These are phyloP conservation scores for Dendrocopos noguchii DNA, from an alignment of 2,113 vertebrate genomes.

Conservation along the genomic window DNA sequence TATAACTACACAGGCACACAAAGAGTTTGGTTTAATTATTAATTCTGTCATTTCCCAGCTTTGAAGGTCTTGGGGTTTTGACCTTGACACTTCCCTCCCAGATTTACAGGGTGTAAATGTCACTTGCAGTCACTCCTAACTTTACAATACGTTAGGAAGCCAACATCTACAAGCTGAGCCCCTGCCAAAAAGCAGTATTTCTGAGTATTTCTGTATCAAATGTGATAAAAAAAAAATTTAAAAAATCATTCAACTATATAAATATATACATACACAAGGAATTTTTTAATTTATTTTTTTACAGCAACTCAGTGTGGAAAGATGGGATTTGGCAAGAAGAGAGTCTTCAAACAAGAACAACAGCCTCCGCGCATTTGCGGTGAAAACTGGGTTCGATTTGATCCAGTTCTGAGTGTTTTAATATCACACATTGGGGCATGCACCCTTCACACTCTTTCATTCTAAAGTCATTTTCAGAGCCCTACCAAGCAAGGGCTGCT, in stretches of 20 bases:
- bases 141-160: slow-evolving; percentile 40
- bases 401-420: slow-evolving; percentile 58
- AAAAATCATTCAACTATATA: slow-evolving; percentile 23
- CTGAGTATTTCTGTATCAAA: slow-evolving; percentile 66
- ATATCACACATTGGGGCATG: slow-evolving; percentile 52
- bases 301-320: slow-evolving; percentile 34
- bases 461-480: slow-evolving; percentile 45
- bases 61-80: not conserved
- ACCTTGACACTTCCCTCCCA: slow-evolving; percentile 25
- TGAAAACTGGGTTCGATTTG: slow-evolving; percentile 64
- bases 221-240: slow-evolving; percentile 35
- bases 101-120: slow-evolving; percentile 48
- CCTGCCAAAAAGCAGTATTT: slow-evolving; percentile 64
- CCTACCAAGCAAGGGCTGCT: slow-evolving; percentile 42
- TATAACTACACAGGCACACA: not conserved
- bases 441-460: slow-evolving; percentile 52
- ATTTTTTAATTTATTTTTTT: not conserved
- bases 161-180: slow-evolving; percentile 54
- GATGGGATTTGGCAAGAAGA: slow-evolving; percentile 65
- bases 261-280: slow-evolving; percentile 49
- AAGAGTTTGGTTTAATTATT: not conserved
- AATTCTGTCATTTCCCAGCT: slow-evolving; percentile 13
- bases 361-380: slow-evolving; percentile 40
- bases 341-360: slow-evolving; percentile 61
- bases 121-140: slow-evolving; percentile 52